These are phyloP conservation scores for Proisotoma minuta DNA, from an alignment of 2,888 invertebrate genomes.

Conservation along the genomic window DNA sequence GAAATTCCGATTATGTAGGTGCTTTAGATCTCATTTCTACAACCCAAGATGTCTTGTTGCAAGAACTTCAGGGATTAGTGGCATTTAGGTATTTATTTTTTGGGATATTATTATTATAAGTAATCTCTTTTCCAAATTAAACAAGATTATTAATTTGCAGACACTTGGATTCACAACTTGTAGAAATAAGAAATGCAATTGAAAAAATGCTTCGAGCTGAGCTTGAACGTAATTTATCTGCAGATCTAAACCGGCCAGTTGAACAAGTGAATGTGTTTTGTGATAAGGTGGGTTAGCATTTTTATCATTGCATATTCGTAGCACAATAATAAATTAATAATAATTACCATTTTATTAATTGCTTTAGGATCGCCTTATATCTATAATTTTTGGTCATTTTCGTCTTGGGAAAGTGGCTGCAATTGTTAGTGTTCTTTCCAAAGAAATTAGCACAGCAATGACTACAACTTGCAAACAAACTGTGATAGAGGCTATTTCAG, in stretches of 20 bases:
- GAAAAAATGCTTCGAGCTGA: conserved; percentile 96
- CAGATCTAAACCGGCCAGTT: conserved; percentile 81
- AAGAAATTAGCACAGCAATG: conserved; percentile 46
- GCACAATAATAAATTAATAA: no score
- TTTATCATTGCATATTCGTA: neutral
- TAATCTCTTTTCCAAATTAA: neutral
- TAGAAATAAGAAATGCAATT: conserved; percentile 91
- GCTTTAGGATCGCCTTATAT: conserved; percentile 53
- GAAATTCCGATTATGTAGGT: conserved; percentile 94
- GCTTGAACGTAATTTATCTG: conserved; percentile 83
- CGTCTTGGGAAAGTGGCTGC: conserved; percentile 49
- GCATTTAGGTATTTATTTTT: conserved; percentile 65
- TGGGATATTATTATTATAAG: neutral
- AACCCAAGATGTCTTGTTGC: conserved; percentile 76
- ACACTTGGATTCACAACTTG: conserved; percentile 89
- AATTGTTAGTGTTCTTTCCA: conserved; percentile 43
- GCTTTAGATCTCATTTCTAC: conserved; percentile 94
- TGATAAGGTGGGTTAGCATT: conserved; percentile 56
- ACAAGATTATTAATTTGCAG: conserved; percentile 53
- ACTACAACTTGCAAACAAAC: conserved; percentile 46
- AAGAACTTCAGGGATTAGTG: conserved; percentile 85
- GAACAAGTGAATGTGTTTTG: conserved; percentile 60
- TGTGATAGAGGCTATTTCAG: conserved; percentile 45
- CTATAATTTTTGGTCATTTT: conserved; percentile 54
- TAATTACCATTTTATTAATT: neutral